Evolutionary conservation across 2,888 invertebrate species (phyloP), one percentile per base, ranked within the genome.

Genomic region (Xestia xanthographa): DNA sequence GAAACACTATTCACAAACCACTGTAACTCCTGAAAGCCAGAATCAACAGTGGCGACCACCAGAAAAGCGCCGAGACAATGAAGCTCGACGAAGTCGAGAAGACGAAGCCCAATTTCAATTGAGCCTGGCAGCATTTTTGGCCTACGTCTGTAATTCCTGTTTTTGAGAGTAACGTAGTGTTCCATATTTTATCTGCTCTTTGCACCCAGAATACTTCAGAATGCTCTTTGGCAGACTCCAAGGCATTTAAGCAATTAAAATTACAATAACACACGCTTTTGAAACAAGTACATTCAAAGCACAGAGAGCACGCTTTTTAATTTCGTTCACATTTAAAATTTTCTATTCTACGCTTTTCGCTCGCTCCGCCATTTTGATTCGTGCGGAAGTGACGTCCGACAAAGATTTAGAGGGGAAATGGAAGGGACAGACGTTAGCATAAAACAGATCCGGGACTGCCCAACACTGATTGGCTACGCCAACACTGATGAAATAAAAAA

Each of bases 281-380:
- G 12, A 68, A 60, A 43, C 22, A 34, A 76, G 48, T 67, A 20
- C 22, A 60, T 48, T 1, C 22, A 50, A 60, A 62, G 29, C 75
- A 41, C 29, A 29, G 14, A 45, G 14, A 5, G 50, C 14, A 70
- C 17, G 38, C 17, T 11, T 58, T 78, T 72, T 80, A 66, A 73
- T 80, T 77, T 58, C 38, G n/a, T 53, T 72, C 29, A 48, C 29
- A 56, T 79, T 79, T 53, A 38, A 41, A 79, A 50, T 43, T 26
- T 80, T 80, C 14, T 66, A 80, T 66, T 50, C 50, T 50, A 80
- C 20, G 34, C 34, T 50, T 34, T 48, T n/a, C 17, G 43, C 34
- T 62, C 17, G 22, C 38, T 11, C 12, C 58, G 38, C 78, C 74
- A 80, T 80, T 81, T 80, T 74, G 43, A 53, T 60, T 73, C 60